These are phyloP conservation scores for Brachionus rotundiformis DNA, from an alignment of 1,140 invertebrate genomes.

Conservation along the genomic window DNA sequence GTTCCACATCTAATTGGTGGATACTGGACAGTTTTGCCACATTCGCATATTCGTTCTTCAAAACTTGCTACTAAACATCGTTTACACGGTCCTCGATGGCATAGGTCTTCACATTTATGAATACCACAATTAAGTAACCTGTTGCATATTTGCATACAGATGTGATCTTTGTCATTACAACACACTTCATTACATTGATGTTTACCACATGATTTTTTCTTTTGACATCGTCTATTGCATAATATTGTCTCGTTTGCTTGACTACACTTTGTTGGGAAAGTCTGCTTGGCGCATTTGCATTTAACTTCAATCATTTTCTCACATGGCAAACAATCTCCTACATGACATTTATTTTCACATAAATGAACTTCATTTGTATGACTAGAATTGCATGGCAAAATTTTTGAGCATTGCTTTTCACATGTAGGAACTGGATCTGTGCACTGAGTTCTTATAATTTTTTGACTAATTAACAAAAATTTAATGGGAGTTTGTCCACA, in stretches of 20 bases:
- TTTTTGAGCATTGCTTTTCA: constrained; percentile 75
- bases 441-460: constrained; percentile 69
- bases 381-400: constrained; percentile 69
- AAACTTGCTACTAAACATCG: constrained; percentile 68
- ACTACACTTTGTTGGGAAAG: constrained; percentile 76
- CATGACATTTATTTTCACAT: constrained; percentile 43
- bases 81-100: constrained; percentile 26
- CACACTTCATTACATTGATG: constrained; percentile 81
- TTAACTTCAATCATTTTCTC: constrained; percentile 74
- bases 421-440: constrained; percentile 83
- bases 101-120: constrained; percentile 82
- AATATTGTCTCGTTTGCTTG: constrained; percentile 62
- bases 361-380: constrained; percentile 43
- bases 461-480: constrained; percentile 56
- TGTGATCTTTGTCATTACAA: constrained; percentile 75
- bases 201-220: constrained; percentile 80
- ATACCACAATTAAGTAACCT: constrained; percentile 78
- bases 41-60: constrained; percentile 87
- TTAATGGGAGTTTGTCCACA: constrained; percentile 74
- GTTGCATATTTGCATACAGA: constrained; percentile 79
- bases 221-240: constrained; percentile 86
- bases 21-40: constrained; percentile 79
- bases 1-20: constrained; percentile 89
- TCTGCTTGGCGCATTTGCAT: constrained; percentile 79
- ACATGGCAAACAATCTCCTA: constrained; percentile 76